Conservation (phyloP, 2,797 vertebrate genomes). For the Pyrocephalus nanus region DNA sequence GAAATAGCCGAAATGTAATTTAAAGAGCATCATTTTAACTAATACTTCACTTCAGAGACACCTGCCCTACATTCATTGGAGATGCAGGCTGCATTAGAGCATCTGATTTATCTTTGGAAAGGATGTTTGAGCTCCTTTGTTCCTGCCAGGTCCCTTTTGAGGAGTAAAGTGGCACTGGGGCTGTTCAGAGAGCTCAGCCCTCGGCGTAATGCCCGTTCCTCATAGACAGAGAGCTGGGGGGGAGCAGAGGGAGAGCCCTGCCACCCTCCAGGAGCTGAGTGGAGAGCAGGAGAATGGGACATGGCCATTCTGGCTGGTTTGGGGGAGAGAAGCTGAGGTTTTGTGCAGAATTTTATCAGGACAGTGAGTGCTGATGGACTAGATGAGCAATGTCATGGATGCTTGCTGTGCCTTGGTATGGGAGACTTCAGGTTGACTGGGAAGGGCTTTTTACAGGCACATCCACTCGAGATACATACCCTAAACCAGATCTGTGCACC, state of each 20-base stretch:
- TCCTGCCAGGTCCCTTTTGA: neutral
- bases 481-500: neutral
- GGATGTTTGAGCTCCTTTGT: slow-evolving; percentile 41
- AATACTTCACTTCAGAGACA: slow-evolving; percentile 73
- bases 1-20: slow-evolving; percentile 74
- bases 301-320: fast-evolving
- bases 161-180: neutral
- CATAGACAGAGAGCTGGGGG: neutral
- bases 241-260: neutral
- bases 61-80: slow-evolving; percentile 72
- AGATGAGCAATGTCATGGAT: fast-evolving
- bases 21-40: slow-evolving; percentile 77
- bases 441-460: neutral
- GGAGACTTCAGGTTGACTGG: neutral
- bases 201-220: fast-evolving
- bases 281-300: neutral
- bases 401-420: fast-evolving
- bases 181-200: fast-evolving
- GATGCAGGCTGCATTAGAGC: slow-evolving; percentile 57
- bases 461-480: fast-evolving
- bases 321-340: neutral
- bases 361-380: fast-evolving
- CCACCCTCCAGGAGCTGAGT: neutral
- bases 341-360: neutral
- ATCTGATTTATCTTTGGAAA: slow-evolving; percentile 65